Evolutionary conservation across 2,888 invertebrate species (phyloP), one percentile per base, ranked within the genome.

Genomic region (Eugnorisma glareosa): DNA sequence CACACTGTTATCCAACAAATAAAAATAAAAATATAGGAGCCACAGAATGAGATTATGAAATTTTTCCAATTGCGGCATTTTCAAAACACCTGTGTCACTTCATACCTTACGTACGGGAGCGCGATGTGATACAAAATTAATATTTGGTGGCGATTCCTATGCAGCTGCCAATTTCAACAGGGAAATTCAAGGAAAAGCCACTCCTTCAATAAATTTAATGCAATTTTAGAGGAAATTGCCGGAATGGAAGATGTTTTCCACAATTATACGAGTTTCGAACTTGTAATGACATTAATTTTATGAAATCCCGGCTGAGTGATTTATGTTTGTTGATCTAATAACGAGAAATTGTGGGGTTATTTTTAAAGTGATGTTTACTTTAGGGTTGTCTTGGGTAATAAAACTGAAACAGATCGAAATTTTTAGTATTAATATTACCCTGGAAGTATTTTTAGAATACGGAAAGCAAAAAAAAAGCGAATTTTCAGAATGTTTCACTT

Each of bases 91-190:
- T 90, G 90, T 83, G 89, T 68, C 85, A 73, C 73, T 83, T 82
- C 80, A 81, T 86, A 82, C 68, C 68, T 75, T 79, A 81, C 82
- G 77, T 76, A 81, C 74, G 77, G 59, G 70, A 73, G 76, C 79
- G 66, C 77, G 77, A 79, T 80, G 78, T 79, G 77, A 87, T 86
- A 88, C 90, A 84, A 90, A 91, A 90, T 91, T 90, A 90, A 89
- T 89, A 89, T 90, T 88, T 88, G 86, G 73, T 68, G 81, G 71
- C 87, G 67, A 91, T 91, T 90, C 73, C 89, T 89, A 90, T 91
- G 90, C 91, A 90, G 86, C 91, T 89, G 88, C 83, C 88, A 84
- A 85, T 75, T 77, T 75, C 81, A 80, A 77, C 70, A 37, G 67
- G 48, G 69, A 48, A 72, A 72, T 78, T 71, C 31, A 31, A 24